Conservation (phyloP, 2,113 vertebrate species). For the Orycteropus afer region DNA sequence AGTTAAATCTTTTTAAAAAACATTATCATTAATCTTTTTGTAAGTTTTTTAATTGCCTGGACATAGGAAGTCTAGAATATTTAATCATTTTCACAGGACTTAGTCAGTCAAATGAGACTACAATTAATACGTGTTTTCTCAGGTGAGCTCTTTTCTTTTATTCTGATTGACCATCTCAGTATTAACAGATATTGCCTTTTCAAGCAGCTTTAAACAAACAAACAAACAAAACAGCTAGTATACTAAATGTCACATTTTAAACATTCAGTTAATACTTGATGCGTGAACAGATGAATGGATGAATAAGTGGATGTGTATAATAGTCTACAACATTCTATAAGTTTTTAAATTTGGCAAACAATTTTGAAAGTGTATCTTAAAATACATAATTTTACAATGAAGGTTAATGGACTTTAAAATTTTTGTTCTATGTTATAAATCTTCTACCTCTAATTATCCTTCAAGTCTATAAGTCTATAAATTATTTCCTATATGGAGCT, state of each 20-base stretch:
- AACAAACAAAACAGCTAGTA: too few species aligned
- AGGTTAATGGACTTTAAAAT: background rate
- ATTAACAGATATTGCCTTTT: background rate
- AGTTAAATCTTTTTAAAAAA: background rate
- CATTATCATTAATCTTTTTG: background rate
- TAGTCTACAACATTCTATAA: background rate
- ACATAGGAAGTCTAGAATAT: background rate
- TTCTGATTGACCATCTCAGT: background rate
- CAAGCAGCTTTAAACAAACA: too few species aligned
- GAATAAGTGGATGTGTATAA: background rate
- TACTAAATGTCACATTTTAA: background rate
- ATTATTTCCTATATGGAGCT: conserved; percentile 14
- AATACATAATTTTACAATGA: conserved; percentile 8
- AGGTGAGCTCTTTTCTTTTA: background rate
- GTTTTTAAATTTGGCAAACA: background rate
- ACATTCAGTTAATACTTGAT: background rate
- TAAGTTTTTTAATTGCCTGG: background rate
- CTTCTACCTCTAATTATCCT: background rate
- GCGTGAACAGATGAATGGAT: background rate
- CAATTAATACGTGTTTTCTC: background rate
- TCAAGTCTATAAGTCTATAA: background rate
- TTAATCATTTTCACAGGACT: background rate
- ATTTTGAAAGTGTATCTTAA: background rate
- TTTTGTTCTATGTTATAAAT: background rate
- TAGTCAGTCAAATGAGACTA: background rate